Base-by-base conservation (phyloP, 2,888 invertebrate species). In the Epinotia bilunana region DNA sequence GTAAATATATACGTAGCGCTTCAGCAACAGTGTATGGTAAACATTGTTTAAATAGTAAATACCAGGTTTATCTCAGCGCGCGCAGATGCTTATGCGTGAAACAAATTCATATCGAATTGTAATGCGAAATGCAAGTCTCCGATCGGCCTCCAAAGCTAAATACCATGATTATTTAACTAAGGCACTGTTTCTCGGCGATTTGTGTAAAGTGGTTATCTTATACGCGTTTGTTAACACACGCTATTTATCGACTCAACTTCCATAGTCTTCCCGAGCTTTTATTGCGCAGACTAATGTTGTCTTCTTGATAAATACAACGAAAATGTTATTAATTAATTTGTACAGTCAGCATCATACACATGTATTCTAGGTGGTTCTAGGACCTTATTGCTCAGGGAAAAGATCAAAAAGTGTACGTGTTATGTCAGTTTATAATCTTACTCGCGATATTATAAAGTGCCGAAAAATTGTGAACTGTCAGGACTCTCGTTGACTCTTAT, bases 141-240 rank as follows among this genome's bases (percentile, higher is more conserved):
- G 49, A 49, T 13, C 12, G 49, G 4, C 49, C 49, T 13, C 49
- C 49, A 49, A n/a, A 67, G 67, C 69, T 60, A 78, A 78, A 72
- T 73, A 76, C 71, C 74, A 58, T 46, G 53, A 70, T 74, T 60
- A 13, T 13, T 5, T 49, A 57, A 49, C 62, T 74, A 76, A 70
- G 71, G 69, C 72, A 78, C 71, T 76, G 76, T 79, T 77, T 77
- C 77, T 76, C 74, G 75, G 73, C 76, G 69, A 77, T 79, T 77
- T 78, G 77, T 72, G 77, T 78, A 79, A 80, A 80, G 75, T 77
- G 65, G 75, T 70, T 74, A 74, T 74, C 77, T 79, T 80, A 79
- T 77, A 79, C 33, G 74, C 79, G 62, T 72, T 67, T 73, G 74
- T 76, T 72, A 57, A 72, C 75, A 62, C 65, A 71, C 69, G 64